Evolutionary conservation across 2,113 vertebrate species (phyloP), one percentile per base, ranked within the genome.

Genomic region (Cavia aperea): DNA sequence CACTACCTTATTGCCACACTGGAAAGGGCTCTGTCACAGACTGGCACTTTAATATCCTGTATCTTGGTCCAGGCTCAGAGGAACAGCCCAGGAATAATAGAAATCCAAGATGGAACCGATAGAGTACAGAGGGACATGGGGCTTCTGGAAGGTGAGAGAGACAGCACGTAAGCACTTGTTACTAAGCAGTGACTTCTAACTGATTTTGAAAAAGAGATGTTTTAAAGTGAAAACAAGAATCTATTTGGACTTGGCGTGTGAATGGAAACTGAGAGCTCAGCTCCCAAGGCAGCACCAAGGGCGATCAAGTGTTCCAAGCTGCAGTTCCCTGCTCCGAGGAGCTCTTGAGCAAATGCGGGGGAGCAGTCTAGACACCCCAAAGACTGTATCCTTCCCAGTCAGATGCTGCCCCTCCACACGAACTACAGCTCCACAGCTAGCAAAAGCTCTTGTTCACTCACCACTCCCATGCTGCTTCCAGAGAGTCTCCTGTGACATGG

Each of bases 101-200:
- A 96, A 93, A 46, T 36, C 73, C 83, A 26, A 92, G 92, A 65
- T 51, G 62, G n/a, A 83, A 18, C 51, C 21, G 14, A 31, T n/a
- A 43, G 66, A 43, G 31, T 60, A 14, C 49, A 49, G 58, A 88
- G 46, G 18, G 36, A 49, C 2, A 1, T 14, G 15, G 7, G 11
- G 85, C 62, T 89, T 43, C 56, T 66, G 79, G 26, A 73, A 94
- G 88, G 43, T 26, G n/a, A 66, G 62, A 81, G 63, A 58, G 62
- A 72, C 62, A n/a, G 36, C 21, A 58, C 3, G 10, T 16, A n/a
- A 58, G 39, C 7, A 43, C 26, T 21, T 82, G 72, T 26, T 46
- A 58, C 56, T 81, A 58, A 89, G n/a, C 51, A 54, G 36, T 31
- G 49, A 33, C 86, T 90, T 91, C 62, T 85, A 46, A 51, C 31